Evolutionary conservation across 2,113 vertebrate genomes (phyloP).

Genomic region (Mugil cephalus): DNA sequence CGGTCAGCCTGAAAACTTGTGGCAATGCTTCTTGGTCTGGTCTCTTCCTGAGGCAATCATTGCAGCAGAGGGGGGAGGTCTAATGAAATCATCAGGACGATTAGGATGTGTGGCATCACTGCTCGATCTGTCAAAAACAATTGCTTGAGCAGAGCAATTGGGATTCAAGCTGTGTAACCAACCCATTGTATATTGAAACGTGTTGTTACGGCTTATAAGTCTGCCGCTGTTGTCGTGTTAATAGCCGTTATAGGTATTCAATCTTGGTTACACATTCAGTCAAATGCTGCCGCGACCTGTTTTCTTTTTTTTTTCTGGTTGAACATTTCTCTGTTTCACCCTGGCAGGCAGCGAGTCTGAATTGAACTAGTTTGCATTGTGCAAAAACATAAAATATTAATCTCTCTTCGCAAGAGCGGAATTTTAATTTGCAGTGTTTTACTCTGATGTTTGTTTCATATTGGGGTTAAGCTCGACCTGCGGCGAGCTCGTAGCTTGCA

Average conservation of each 20-base stretch:
- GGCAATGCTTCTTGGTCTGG: conserved; percentile 32
- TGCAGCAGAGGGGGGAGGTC: conserved; percentile 20
- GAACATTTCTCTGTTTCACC: conserved; percentile 43
- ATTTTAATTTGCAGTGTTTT: conserved; percentile 58
- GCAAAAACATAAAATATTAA: conserved; percentile 66
- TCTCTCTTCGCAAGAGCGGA: conserved; percentile 35
- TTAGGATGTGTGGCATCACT: conserved; percentile 37
- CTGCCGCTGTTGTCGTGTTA: conserved; percentile 28
- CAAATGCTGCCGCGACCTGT: conserved; percentile 31
- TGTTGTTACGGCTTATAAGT: conserved; percentile 15
- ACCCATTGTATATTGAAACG: conserved; percentile 42
- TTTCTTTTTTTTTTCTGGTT: conserved; percentile 49
- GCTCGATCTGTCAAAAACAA: conserved; percentile 60
- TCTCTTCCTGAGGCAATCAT: conserved; percentile 51
- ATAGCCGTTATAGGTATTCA: conserved; percentile 28
- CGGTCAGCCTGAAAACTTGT: conserved; percentile 47
- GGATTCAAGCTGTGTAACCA: conserved; percentile 50
- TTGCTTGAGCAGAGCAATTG: conserved; percentile 37
- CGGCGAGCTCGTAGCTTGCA: conserved; percentile 43
- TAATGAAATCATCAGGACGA: conserved; percentile 71
- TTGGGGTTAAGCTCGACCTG: conserved; percentile 63
- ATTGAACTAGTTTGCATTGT: conserved; percentile 54
- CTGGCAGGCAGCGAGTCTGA: conserved; percentile 39
- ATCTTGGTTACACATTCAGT: conserved; percentile 38
- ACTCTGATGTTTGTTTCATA: conserved; percentile 36